Percentiles rank a stretch among this genome's conserved stretches.
These are phyloP conservation scores for Pagetopsis macropterus DNA, from an alignment of 2,797 vertebrate species.

Conservation along the genomic window DNA sequence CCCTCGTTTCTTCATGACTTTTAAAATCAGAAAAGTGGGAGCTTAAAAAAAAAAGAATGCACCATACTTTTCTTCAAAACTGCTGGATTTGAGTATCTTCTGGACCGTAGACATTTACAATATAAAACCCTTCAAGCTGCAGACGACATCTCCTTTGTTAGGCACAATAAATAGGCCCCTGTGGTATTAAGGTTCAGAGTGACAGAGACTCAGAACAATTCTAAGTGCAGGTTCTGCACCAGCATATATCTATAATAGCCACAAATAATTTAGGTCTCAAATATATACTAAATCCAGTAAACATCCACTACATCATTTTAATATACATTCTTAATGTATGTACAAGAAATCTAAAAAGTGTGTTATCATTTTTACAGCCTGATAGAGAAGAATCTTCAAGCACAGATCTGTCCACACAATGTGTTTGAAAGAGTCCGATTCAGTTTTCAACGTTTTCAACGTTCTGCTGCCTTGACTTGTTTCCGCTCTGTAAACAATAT, in stretches of 20 bases:
- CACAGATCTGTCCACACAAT: slow-evolving; percentile 72
- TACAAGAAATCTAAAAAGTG: slow-evolving; percentile 77
- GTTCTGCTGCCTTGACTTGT: slow-evolving; percentile 82
- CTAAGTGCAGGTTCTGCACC: slow-evolving; percentile 72
- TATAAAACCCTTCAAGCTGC: slow-evolving; percentile 72
- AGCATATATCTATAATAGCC: slow-evolving; percentile 75
- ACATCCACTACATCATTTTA: slow-evolving; percentile 76
- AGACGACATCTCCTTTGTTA: slow-evolving; percentile 69
- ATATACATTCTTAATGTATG: slow-evolving; percentile 82
- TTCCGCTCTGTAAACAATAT: slow-evolving; percentile 84
- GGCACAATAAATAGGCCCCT: slow-evolving; percentile 79
- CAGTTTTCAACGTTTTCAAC: slow-evolving; percentile 80
- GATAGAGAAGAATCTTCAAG: slow-evolving; percentile 78
- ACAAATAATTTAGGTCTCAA: slow-evolving; percentile 81
- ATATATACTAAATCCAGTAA: slow-evolving; percentile 78
- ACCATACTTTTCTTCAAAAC: slow-evolving; percentile 61
- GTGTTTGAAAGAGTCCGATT: slow-evolving; percentile 72
- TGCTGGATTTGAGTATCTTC: slow-evolving; percentile 74
- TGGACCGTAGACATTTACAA: slow-evolving; percentile 67
- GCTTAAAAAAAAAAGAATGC: slow-evolving; percentile 42
- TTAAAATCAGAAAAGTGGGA: slow-evolving; percentile 23
- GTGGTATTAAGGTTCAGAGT: slow-evolving; percentile 82
- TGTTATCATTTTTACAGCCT: slow-evolving; percentile 69
- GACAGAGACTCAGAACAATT: slow-evolving; percentile 72
- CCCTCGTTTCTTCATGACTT: slow-evolving; percentile 34